Conservation (phyloP, 1,140 invertebrate genomes). For the Chironomus tepperi region DNA sequence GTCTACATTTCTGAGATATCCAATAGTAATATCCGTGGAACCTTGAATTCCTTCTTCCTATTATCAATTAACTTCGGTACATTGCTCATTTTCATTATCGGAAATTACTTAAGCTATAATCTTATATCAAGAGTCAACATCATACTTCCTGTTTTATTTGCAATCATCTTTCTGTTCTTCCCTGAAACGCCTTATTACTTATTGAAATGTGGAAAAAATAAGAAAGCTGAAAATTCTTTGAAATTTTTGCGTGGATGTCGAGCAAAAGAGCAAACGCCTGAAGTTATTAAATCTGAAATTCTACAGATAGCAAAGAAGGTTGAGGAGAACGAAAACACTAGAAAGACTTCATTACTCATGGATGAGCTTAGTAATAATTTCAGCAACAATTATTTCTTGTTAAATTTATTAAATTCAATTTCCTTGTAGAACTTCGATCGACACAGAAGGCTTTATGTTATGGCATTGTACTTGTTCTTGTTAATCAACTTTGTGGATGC, state of each 20-base stretch:
- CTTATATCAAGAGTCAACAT: slow-evolving; percentile 37
- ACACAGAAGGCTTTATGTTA: neutral
- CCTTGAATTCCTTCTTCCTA: slow-evolving; percentile 47
- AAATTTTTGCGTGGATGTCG: neutral
- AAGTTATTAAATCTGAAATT: neutral
- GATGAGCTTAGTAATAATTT: neutral
- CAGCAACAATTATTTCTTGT: neutral
- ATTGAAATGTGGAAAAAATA: slow-evolving; percentile 26
- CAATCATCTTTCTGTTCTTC: slow-evolving; percentile 29
- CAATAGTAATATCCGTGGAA: slow-evolving; percentile 46
- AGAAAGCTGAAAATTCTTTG: slow-evolving; percentile 11
- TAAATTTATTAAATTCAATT: neutral
- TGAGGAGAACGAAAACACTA: neutral
- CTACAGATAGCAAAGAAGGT: neutral
- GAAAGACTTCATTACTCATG: neutral
- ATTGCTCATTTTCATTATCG: slow-evolving; percentile 46
- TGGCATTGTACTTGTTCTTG: neutral
- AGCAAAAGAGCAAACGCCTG: neutral
- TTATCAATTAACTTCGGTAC: slow-evolving; percentile 52
- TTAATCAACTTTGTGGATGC: slow-evolving; percentile 40
- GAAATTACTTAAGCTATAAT: slow-evolving; percentile 41
- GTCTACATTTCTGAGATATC: slow-evolving; percentile 56
- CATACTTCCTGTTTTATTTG: slow-evolving; percentile 27
- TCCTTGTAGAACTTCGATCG: neutral
- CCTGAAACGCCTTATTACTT: slow-evolving; percentile 31